phyloP scores from a whole-genome alignment of 1,140 invertebrate species.

The Pinna nobilis region DNA sequence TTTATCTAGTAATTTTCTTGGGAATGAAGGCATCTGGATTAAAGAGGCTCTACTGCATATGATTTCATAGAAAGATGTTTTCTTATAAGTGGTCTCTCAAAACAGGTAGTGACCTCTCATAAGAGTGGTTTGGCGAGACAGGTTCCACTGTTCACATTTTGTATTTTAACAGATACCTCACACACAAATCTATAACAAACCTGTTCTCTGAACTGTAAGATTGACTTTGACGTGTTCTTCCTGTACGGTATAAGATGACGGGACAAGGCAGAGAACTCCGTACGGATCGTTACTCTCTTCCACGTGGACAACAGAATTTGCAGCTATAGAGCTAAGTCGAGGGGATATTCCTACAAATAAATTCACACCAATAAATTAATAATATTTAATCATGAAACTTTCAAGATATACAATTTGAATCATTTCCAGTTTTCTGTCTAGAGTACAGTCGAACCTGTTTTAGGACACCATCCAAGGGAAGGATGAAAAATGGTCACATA shows the following conservation, averaged over 20 bases:
- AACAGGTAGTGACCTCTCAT: no score
- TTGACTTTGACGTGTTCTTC: constrained; percentile 53
- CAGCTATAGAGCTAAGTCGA: constrained; percentile 54
- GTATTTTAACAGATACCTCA: not conserved
- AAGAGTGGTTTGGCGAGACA: no score
- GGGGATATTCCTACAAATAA: constrained; percentile 58
- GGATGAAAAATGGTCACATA: not conserved
- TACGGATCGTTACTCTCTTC: constrained; percentile 69
- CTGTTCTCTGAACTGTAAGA: constrained; percentile 59
- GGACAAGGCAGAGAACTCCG: constrained; percentile 62
- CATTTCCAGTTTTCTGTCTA: not conserved
- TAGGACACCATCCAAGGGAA: not conserved
- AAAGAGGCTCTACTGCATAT: no score
- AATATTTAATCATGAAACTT: no score
- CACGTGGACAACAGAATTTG: constrained; percentile 57
- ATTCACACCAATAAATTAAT: no score
- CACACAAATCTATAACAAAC: constrained; percentile 36
- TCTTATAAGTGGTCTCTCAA: no score
- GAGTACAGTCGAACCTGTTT: not conserved
- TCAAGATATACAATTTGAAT: not conserved
- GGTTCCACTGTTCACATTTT: no score
- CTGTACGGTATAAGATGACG: constrained; percentile 31
- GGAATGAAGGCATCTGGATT: no score
- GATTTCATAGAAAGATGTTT: no score
- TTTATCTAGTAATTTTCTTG: no score